Percentiles rank a stretch among this genome's conserved stretches.
phyloP scores from a whole-genome alignment of 2,797 vertebrate genomes.

The Sebastes taczanowskii region DNA sequence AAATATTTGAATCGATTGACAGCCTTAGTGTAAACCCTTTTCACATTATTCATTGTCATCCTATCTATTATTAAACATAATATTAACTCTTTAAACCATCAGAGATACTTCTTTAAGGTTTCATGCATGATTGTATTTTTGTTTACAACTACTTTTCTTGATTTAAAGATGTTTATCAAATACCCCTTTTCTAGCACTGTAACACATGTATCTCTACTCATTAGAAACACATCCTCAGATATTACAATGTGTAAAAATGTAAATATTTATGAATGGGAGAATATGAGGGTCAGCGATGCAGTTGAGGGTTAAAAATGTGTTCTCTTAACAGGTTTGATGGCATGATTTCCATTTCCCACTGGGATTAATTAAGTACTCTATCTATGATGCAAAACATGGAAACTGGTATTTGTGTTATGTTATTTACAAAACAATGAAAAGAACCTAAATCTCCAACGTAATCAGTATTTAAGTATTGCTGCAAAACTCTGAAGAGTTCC shows the following conservation, averaged over 20 bases:
- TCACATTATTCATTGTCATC: neutral
- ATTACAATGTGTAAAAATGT: neutral
- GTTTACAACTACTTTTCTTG: neutral
- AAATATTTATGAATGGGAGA: neutral
- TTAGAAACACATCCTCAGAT: neutral
- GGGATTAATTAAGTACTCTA: neutral
- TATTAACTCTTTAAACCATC: neutral
- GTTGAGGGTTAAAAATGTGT: neutral
- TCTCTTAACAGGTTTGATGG: neutral
- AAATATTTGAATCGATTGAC: too few relatives aligned
- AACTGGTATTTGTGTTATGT: neutral
- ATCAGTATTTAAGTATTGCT: neutral
- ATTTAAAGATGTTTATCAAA: neutral
- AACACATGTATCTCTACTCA: neutral
- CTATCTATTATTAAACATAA: neutral
- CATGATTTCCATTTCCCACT: too few relatives aligned
- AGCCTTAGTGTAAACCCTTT: fast-evolving
- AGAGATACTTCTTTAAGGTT: neutral
- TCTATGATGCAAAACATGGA: neutral
- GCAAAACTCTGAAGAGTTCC: neutral
- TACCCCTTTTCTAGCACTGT: neutral
- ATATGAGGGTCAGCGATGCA: neutral
- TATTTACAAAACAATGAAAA: neutral
- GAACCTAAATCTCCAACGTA: neutral
- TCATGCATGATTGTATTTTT: neutral